phyloP scores from a whole-genome alignment of 2,797 vertebrate species.

The Labroides dimidiatus region DNA sequence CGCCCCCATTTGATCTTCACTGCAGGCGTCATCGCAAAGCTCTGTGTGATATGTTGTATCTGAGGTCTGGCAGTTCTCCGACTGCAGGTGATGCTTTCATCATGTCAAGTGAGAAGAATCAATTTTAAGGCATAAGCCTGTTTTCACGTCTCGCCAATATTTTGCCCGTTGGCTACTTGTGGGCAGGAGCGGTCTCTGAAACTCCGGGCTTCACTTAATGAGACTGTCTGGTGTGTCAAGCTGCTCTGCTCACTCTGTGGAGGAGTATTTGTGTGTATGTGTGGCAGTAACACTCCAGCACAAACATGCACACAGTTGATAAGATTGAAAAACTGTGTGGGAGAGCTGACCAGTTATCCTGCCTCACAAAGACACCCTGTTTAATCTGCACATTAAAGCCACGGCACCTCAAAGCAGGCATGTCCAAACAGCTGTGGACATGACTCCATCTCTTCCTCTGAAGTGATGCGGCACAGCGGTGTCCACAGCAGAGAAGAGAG shows the following conservation, averaged over 20 bases:
- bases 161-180: conserved; percentile 52
- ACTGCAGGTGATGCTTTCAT: conserved; percentile 70
- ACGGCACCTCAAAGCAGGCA: conserved; percentile 75
- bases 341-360: conserved; percentile 65
- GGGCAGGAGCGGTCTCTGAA: conserved; percentile 41
- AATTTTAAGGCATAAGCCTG: conserved; percentile 47
- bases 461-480: conserved; percentile 63
- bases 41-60: conserved; percentile 19
- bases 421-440: conserved; percentile 76
- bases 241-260: conserved; percentile 51
- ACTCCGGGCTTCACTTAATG: conserved; percentile 62
- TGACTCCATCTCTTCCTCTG: conserved; percentile 59
- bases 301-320: conserved; percentile 42
- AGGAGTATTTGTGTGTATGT: conserved; percentile 31
- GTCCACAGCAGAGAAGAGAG: conserved; percentile 50
- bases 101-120: conserved; percentile 63
- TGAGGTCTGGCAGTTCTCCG: conserved; percentile 41
- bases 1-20: conserved; percentile 54
- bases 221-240: conserved; percentile 63
- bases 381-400: conserved; percentile 79
- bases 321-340: conserved; percentile 48
- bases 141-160: conserved; percentile 50
- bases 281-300: conserved; percentile 24
- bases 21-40: conserved; percentile 28
- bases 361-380: conserved; percentile 57